phyloP scores from a whole-genome alignment of 2,888 invertebrate genomes.

The Xestia ashworthii region DNA sequence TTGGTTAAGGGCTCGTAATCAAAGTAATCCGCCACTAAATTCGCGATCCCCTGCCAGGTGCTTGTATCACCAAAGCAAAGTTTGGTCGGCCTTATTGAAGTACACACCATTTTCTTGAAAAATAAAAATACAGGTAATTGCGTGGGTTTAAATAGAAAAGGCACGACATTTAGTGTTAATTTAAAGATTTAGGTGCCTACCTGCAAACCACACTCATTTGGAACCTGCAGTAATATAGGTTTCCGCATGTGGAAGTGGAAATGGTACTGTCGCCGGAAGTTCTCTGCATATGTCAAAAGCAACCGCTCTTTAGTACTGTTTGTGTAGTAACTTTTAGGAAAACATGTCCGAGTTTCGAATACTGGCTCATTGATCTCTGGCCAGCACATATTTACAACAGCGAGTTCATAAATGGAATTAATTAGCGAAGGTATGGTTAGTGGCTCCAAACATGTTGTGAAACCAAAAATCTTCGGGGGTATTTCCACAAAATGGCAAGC shows the following conservation, averaged over 20 bases:
- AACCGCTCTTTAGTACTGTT: constrained; percentile 93
- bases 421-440: constrained; percentile 89
- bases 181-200: constrained; percentile 80
- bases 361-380: constrained; percentile 89
- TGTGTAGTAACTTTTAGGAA: constrained; percentile 92
- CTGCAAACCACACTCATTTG: constrained; percentile 95
- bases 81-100: constrained; percentile 94
- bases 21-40: constrained; percentile 95
- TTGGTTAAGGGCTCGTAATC: constrained; percentile 93
- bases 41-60: constrained; percentile 93
- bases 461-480: constrained; percentile 81
- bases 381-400: constrained; percentile 92
- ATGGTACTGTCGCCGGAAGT: constrained; percentile 93
- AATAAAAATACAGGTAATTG: constrained; percentile 19
- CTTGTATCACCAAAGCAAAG: constrained; percentile 93
- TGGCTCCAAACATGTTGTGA: constrained; percentile 78
- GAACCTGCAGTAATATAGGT: constrained; percentile 93
- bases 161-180: constrained; percentile 46
- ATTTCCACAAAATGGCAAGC: constrained; percentile 80
- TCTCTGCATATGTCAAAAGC: constrained; percentile 94
- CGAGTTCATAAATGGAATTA: constrained; percentile 91
- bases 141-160: neutral
- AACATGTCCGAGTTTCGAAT: constrained; percentile 91
- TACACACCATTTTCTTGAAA: constrained; percentile 97
- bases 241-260: constrained; percentile 90